These are phyloP conservation scores for Cygnus atratus DNA, from an alignment of 2,113 vertebrate species.

Conservation along the genomic window DNA sequence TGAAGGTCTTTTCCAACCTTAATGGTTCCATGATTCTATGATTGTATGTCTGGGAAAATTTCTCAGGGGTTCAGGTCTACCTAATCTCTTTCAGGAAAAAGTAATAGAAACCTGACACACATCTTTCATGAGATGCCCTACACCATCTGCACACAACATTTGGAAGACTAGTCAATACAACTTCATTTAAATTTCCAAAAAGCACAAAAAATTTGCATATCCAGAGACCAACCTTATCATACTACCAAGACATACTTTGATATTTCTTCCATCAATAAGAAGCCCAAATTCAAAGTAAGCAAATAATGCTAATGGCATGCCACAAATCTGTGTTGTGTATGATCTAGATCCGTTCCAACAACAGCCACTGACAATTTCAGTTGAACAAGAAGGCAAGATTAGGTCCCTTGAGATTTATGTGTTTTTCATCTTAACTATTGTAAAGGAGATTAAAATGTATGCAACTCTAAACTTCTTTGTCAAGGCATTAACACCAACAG, in stretches of 20 bases:
- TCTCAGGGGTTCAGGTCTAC: not conserved
- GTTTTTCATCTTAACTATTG: not conserved
- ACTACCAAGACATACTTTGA: not conserved
- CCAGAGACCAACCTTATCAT: not conserved
- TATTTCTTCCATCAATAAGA: not conserved
- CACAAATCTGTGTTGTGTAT: not conserved
- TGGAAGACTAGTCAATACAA: not conserved
- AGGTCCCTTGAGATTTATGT: fast-evolving
- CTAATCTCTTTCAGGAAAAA: not conserved
- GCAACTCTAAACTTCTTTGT: not conserved
- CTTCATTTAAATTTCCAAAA: not conserved
- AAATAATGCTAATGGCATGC: not conserved
- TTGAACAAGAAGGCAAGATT: not conserved
- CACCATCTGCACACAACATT: not conserved
- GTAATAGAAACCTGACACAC: not conserved
- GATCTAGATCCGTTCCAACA: not conserved
- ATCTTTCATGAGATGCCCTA: not conserved
- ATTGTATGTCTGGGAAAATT: not conserved
- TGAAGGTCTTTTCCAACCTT: no score
- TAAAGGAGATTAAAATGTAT: not conserved
- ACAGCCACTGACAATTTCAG: not conserved
- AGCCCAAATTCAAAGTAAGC: not conserved
- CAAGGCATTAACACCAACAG: not conserved
- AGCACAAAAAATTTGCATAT: not conserved
- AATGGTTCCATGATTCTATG: no score